Evolutionary conservation across 2,113 vertebrate species (phyloP).

Genomic region (Rhabdornis inornatus): DNA sequence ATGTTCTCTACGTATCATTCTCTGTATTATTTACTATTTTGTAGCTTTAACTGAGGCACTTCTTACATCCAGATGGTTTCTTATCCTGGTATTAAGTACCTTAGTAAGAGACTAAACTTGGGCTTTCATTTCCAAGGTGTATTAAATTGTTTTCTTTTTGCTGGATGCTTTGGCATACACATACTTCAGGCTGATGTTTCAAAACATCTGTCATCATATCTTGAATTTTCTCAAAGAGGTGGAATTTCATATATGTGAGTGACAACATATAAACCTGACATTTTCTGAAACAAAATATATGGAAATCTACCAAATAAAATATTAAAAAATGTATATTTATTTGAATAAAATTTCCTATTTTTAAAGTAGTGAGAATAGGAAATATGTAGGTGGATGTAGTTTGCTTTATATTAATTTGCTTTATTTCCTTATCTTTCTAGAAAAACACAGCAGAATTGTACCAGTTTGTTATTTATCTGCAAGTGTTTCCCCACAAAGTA

Average conservation of each 20-base stretch:
- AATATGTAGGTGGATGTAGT: background rate
- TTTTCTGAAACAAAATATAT: background rate
- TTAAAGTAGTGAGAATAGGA: background rate
- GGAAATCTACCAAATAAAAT: background rate
- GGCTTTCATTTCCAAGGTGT: background rate
- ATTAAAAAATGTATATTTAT: fast-evolving
- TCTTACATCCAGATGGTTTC: conserved; percentile 58
- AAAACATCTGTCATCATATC: background rate
- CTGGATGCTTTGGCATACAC: background rate
- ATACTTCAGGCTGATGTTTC: background rate
- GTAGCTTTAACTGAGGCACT: conserved; percentile 41
- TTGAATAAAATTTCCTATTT: background rate
- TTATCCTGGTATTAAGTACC: conserved; percentile 13
- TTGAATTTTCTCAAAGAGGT: background rate
- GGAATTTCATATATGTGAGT: background rate
- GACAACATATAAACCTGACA: background rate
- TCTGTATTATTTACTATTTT: conserved; percentile 61
- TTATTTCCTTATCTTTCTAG: background rate
- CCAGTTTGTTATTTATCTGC: background rate
- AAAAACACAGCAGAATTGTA: background rate
- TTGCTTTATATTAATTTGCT: background rate
- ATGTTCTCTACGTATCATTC: conserved; percentile 52
- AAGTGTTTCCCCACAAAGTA: background rate
- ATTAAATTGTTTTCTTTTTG: background rate
- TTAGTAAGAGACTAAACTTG: background rate